Evolutionary conservation across 2,797 vertebrate species (phyloP).

Genomic region (Diplodus puntazzo): DNA sequence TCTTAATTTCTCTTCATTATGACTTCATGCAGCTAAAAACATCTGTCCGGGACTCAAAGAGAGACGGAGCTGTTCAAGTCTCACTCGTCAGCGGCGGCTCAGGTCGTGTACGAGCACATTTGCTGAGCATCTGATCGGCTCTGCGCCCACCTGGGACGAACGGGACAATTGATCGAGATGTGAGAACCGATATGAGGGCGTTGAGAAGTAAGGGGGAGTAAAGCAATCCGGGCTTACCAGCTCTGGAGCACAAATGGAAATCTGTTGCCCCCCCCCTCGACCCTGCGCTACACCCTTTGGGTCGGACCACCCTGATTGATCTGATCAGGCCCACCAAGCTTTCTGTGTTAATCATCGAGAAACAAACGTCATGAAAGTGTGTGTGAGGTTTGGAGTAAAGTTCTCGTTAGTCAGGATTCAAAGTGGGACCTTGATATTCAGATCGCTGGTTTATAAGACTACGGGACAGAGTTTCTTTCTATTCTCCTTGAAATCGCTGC

Average conservation of each 20-base stretch:
- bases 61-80: neutral
- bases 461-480: too few relatives aligned
- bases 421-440: constrained; percentile 20
- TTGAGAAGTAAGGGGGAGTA: constrained; percentile 51
- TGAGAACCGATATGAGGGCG: constrained; percentile 36
- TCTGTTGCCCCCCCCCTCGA: constrained; percentile 17
- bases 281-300: constrained; percentile 19
- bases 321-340: neutral
- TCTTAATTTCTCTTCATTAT: neutral
- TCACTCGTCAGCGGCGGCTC: neutral
- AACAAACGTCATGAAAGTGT: constrained; percentile 46
- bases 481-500: neutral
- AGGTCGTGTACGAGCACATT: constrained; percentile 16
- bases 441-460: constrained; percentile 1
- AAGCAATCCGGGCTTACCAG: constrained; percentile 61
- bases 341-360: constrained; percentile 41
- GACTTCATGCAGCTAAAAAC: too few relatives aligned
- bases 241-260: constrained; percentile 51
- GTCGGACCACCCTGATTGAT: constrained; percentile 47
- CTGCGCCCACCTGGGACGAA: constrained; percentile 21
- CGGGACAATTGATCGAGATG: constrained; percentile 53
- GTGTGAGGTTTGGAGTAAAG: constrained; percentile 11
- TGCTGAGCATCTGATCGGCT: constrained; percentile 14
- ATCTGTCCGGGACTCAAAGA: neutral
- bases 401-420: constrained; percentile 11